Evolutionary conservation across 2,113 vertebrate genomes (phyloP), one percentile per base, ranked within the genome.

Genomic region (Malurus elegans): DNA sequence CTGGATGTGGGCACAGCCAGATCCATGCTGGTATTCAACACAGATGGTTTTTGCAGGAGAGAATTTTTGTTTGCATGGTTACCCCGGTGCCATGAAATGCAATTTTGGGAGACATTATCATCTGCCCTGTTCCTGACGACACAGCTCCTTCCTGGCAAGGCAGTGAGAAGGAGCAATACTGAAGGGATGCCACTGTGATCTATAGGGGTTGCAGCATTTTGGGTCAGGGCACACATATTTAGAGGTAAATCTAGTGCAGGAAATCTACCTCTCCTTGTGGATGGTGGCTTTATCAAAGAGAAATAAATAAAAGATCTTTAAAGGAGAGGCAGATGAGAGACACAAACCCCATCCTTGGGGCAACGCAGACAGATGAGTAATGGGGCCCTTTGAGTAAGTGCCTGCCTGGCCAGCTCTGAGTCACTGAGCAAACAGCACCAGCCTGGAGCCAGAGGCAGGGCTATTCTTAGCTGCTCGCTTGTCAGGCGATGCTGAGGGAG

Each of bases 371-470:
- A 8, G 88, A 94, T 97, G 96, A 97, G 96, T 96, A 97, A 97
- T 95, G 88, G 93, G 74, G 60, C 70, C 70, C 76, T 95, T 89
- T 93, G 73, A 95, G 79, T 94, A 95, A 95, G 75, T 88, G 89
- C 85, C 76, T 94, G 91, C 82, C 85, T 12, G 51, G 86, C 93
- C 95, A 96, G 92, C 86, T 95, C 91, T 96, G 97, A 96, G 85
- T 97, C 97, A 96, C 89, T 94, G 75, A 94, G 73, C 91, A 96
- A 96, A 95, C 95, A 95, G 82, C 88, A 86, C 65, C 91, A 81
- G 92, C 73, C 91, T 82, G 97, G 94, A 97, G 97, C 95, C 82
- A 6, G 80, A 14, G 7, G 67, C 87, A 81, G 60, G 90, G 79
- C 93, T 97, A 89, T 95, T 97, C 96, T 96, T 93, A 95, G 93